Percentiles rank a stretch among this genome's conserved stretches.
Evolutionary conservation across 1,140 invertebrate genomes (phyloP).

Genomic region (Dinothrombium tinctorium): DNA sequence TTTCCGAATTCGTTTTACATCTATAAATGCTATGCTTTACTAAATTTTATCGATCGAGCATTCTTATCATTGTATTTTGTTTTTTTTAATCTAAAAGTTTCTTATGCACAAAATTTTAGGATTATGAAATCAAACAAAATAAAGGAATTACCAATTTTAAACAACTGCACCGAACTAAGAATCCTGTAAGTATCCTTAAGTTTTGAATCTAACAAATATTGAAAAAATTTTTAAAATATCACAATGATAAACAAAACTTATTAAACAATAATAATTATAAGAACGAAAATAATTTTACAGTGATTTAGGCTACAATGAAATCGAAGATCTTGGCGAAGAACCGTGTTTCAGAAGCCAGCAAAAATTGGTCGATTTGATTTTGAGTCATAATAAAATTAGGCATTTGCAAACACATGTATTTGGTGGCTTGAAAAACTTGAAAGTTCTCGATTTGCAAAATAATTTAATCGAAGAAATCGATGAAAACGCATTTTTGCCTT

Average conservation of each 20-base stretch:
- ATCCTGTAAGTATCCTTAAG: constrained; percentile 47
- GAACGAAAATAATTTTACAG: constrained; percentile 25
- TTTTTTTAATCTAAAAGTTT: too few relatives aligned
- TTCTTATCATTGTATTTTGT: too few relatives aligned
- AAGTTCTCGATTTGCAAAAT: constrained; percentile 66
- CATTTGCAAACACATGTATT: constrained; percentile 51
- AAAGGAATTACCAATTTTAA: constrained; percentile 18
- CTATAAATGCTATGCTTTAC: too few relatives aligned
- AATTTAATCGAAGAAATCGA: constrained; percentile 65
- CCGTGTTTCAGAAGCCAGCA: constrained; percentile 40
- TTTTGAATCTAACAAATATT: neutral
- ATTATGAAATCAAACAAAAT: constrained; percentile 23
- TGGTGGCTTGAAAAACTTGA: constrained; percentile 43
- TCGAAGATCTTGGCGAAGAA: constrained; percentile 37
- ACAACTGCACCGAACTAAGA: constrained; percentile 33
- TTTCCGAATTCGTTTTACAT: too few relatives aligned
- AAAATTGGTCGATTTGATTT: constrained; percentile 54
- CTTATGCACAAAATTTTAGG: too few relatives aligned
- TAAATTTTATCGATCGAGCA: too few relatives aligned
- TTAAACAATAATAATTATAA: neutral
- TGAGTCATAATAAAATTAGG: constrained; percentile 54
- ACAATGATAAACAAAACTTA: constrained; percentile 2
- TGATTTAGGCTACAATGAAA: constrained; percentile 61
- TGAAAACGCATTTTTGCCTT: constrained; percentile 51
- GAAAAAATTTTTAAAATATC: neutral